These are phyloP conservation scores for Siniperca knerii DNA, from an alignment of 2,113 vertebrate genomes.

Conservation along the genomic window DNA sequence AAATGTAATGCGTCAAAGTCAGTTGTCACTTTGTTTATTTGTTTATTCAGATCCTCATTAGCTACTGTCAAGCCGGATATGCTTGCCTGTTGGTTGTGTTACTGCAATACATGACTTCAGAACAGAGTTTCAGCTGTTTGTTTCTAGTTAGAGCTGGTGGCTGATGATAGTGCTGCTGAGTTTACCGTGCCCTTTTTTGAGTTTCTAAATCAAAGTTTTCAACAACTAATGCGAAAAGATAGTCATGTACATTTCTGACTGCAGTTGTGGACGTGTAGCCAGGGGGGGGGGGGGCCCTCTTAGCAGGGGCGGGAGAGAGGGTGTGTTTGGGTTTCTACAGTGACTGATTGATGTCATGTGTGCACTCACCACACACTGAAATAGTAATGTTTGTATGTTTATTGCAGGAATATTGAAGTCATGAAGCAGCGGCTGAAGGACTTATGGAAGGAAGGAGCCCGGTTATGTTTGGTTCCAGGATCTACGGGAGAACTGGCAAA, in stretches of 20 bases:
- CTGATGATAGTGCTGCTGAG: too few relatives aligned
- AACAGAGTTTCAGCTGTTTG: background rate
- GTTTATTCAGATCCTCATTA: too few relatives aligned
- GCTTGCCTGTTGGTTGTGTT: background rate
- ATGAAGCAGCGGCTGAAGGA: conserved; percentile 92
- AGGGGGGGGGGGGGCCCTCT: background rate
- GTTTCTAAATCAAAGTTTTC: background rate
- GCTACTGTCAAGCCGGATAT: background rate
- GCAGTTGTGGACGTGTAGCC: background rate
- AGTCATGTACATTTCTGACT: background rate
- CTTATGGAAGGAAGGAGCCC: conserved; percentile 91
- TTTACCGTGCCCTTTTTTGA: background rate
- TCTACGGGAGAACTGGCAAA: conserved; percentile 95
- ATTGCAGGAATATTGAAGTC: conserved; percentile 89
- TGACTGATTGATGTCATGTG: background rate
- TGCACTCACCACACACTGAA: background rate
- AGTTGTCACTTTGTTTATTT: too few relatives aligned
- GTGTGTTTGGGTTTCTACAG: background rate
- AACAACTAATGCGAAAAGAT: background rate
- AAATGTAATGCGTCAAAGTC: background rate
- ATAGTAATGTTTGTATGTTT: background rate
- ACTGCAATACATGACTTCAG: background rate
- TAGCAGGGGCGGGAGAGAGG: background rate
- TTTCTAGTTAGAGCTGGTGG: too few relatives aligned
- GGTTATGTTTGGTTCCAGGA: conserved; percentile 91